A percentile compares a stretch with the other conserved stretches of the same genome.
Conservation (phyloP, 2,113 vertebrate genomes). For the Gadus chalcogrammus region DNA sequence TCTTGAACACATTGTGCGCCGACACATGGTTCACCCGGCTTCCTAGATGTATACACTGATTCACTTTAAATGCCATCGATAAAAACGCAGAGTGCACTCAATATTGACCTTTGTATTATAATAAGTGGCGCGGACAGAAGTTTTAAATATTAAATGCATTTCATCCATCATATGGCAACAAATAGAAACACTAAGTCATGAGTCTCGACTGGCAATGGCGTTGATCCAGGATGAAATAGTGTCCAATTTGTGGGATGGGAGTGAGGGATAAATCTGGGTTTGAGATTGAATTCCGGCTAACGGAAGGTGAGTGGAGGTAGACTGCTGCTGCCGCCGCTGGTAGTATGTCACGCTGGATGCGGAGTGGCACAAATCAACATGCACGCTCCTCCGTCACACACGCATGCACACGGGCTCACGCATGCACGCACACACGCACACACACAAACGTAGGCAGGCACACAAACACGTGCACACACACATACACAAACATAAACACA, state of each 20-base stretch:
- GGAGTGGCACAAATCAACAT: conserved; percentile 33
- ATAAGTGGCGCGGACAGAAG: no score
- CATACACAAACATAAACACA: background rate
- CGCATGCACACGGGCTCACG: background rate
- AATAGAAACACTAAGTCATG: no score
- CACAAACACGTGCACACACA: background rate
- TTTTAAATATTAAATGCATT: no score
- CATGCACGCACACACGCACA: background rate
- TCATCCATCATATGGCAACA: no score
- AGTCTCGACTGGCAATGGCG: background rate
- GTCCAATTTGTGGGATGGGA: conserved; percentile 10
- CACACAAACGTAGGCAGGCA: background rate
- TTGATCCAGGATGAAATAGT: conserved; percentile 1
- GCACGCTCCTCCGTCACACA: background rate
- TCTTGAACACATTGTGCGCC: no score
- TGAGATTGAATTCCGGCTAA: conserved; percentile 28
- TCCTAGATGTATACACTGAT: no score
- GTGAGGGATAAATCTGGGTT: conserved; percentile 17
- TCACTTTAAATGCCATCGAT: no score
- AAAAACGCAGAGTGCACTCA: no score
- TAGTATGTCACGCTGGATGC: conserved; percentile 35
- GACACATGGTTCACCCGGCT: no score
- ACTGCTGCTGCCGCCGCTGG: conserved; percentile 12
- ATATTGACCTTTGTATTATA: no score
- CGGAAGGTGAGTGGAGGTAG: conserved; percentile 23